Base-by-base conservation (phyloP, 2,888 invertebrate genomes). In the Athalia circularis region DNA sequence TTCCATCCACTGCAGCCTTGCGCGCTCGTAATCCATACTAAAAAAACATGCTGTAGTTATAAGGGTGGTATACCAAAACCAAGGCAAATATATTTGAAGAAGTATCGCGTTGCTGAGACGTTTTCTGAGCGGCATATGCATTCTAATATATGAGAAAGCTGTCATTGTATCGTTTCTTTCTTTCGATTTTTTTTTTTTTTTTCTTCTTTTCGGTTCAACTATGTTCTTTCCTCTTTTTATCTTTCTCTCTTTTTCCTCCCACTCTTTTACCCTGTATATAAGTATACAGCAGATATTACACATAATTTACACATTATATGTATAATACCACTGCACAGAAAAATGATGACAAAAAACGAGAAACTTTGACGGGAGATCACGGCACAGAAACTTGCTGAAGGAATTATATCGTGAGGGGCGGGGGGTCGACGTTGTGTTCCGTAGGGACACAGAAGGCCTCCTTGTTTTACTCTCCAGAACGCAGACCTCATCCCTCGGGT, bases 281-380 rank as follows among this genome's bases (percentile, higher is more conserved):
- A 29, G 29, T 29, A 29, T 29, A 29, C 2, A n/a, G n/a, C 2
- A 29, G 29, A 29, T 29, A 29, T 29, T 29, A 29, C 29, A 29
- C 29, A 29, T 29, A n/a, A n/a, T n/a, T n/a, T n/a, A n/a, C n/a
- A n/a, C n/a, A n/a, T n/a, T n/a, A n/a, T n/a, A n/a, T n/a, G n/a
- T n/a, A 29, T 29, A 29, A 29, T 29, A 29, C 29, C 29, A 29
- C 29, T 29, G 29, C 29, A 29, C 29, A 81, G 79, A 77, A 79
- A 72, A 82, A 81, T 84, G 85, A 85, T 85, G 29, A 29, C 29
- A 29, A 86, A 87, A 87, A 86, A 85, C 85, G 83, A 80, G 83
- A 84, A 78, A 80, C 82, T 48, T 48, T n/a, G 29, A 47, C 3
- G 65, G 43, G 54, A 68, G 68, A 68, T 68, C 54, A 79, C 79